Base-by-base conservation (phyloP, 2,797 vertebrate genomes). In the Esox masquinongy region DNA sequence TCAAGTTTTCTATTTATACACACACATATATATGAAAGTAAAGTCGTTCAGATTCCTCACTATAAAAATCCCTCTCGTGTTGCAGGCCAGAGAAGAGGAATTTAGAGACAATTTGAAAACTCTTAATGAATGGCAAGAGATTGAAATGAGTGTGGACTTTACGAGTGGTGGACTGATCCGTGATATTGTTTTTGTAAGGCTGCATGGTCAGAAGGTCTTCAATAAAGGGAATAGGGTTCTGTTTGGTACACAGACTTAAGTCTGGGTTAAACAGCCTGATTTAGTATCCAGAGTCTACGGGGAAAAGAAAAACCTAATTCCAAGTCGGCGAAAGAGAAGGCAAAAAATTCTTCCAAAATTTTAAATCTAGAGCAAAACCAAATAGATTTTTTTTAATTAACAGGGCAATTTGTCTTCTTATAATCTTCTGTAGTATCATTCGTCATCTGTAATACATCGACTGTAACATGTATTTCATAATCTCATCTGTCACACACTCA, bases 91-190 rank as follows among this genome's bases (percentile, higher is more conserved):
- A 59, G 6, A 59, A 59, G 9, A 59, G n/a, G 56, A 3, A 59
- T 59, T 59, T 59, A 24, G n/a, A 59, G 56, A 59, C 22, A 4
- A 59, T 24, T 24, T 22, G 9, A 22, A 22, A 53, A 8, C 19
- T 83, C 73, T 77, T 76, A 74, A 84, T 90, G 87, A 92, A 94
- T 47, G 43, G 43, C 6, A 14, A 47, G 43, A 47, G 43, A 47
- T 14, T 47, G 43, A 47, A 24, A 61, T 56, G n/a, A 61, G 3
- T 53, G 51, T 17, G 3, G 17, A 53, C 51, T 53, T 47, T 47
- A 47, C 12, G 12, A 47, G 43, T 47, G 43, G 43, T 47, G 2
- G 12, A 47, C 43, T 14, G 12, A 47, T 47, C 43, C 6, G 43
- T 47, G 43, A 47, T 0, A 47, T 47, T 47, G 43, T 11, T 47